phyloP scores from a whole-genome alignment of 2,888 invertebrate genomes.

The Cryptosula pallasiana region DNA sequence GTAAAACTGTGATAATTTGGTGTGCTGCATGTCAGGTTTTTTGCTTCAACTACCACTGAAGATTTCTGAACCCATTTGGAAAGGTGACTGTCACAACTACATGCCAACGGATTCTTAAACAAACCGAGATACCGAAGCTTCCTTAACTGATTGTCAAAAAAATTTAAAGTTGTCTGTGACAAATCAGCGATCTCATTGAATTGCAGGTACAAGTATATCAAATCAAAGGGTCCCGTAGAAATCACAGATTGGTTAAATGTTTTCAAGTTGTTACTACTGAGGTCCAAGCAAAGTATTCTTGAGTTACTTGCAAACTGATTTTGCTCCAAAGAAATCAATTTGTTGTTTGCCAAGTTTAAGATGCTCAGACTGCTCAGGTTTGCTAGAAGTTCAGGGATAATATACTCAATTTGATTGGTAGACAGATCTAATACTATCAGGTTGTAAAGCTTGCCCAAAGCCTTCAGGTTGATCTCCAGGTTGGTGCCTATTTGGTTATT shows the following conservation, averaged over 20 bases:
- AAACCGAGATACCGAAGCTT: neutral
- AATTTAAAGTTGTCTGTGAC: neutral
- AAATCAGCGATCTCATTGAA: neutral
- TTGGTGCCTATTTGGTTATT: slow-evolving; percentile 3
- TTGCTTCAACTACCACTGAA: neutral
- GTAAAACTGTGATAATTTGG: neutral
- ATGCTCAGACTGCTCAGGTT: neutral
- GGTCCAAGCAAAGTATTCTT: neutral
- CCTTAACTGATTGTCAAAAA: neutral
- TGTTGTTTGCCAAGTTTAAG: neutral
- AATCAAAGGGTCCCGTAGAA: neutral
- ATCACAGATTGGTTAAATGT: neutral
- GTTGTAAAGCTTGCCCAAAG: neutral
- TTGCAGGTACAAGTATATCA: neutral
- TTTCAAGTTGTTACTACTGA: neutral
- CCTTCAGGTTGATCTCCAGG: neutral
- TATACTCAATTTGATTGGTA: neutral
- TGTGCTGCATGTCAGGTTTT: neutral
- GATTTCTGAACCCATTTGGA: neutral
- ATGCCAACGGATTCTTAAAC: neutral
- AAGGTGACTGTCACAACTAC: neutral
- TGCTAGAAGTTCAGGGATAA: neutral
- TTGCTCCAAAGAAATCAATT: neutral
- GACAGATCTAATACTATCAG: neutral
- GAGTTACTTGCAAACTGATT: neutral